These are phyloP conservation scores for Echinarachnius parma DNA, from an alignment of 53 echinoderm and acorn worm species.

Conservation along the genomic window DNA sequence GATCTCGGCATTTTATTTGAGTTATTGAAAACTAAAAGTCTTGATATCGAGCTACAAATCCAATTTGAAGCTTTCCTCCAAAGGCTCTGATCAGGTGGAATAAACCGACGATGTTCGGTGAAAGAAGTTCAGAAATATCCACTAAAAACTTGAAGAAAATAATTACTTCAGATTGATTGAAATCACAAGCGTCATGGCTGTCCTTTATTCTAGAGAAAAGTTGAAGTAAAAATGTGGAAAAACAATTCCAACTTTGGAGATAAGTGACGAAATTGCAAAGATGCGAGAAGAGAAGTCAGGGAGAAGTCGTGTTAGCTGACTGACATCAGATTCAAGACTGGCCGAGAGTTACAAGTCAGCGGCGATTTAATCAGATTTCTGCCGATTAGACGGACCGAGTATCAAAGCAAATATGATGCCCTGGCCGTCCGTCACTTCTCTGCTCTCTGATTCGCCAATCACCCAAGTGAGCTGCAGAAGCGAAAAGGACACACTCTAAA, in stretches of 20 bases:
- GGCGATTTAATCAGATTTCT: slow-evolving; percentile 33
- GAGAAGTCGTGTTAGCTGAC: not conserved
- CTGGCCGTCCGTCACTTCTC: slow-evolving; percentile 6
- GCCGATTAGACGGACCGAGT: slow-evolving; percentile 18
- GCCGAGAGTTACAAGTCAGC: slow-evolving; percentile 11
- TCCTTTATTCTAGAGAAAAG: too few relatives aligned
- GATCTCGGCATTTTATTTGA: slow-evolving; percentile 27
- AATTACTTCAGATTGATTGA: too few relatives aligned
- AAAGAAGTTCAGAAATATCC: not conserved
- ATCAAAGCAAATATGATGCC: slow-evolving; percentile 18
- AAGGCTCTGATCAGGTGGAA: not conserved
- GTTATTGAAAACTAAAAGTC: not conserved
- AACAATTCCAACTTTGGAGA: too few relatives aligned
- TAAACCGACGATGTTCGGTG: not conserved
- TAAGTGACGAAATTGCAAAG: not conserved
- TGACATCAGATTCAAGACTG: slow-evolving; percentile 21
- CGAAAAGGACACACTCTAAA: slow-evolving; percentile 16
- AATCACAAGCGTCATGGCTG: too few relatives aligned
- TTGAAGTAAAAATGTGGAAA: too few relatives aligned
- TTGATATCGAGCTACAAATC: not conserved
- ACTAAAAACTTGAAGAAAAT: not conserved
- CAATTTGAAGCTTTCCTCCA: not conserved
- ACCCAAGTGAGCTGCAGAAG: slow-evolving; percentile 4
- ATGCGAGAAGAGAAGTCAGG: not conserved
- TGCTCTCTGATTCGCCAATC: not conserved